Evolutionary conservation across 2,113 vertebrate species (phyloP).

Genomic region (Microcebus murinus): DNA sequence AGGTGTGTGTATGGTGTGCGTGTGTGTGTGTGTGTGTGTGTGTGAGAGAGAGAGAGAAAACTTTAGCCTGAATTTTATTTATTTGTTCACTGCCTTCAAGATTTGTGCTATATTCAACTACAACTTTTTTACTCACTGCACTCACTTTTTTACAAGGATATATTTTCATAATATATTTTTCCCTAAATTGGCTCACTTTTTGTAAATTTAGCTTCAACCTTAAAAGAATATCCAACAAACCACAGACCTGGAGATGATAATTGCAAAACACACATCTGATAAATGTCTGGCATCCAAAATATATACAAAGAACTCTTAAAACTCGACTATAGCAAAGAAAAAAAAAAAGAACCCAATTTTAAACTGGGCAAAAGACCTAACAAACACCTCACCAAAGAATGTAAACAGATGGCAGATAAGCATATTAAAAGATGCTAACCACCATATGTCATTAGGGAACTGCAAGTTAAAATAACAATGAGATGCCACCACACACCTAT

Average conservation of each 20-base stretch:
- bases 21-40: background rate
- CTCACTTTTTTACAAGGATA: background rate
- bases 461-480: background rate
- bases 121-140: background rate
- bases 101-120: background rate
- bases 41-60: too few species aligned
- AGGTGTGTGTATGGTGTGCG: background rate
- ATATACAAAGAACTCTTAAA: background rate
- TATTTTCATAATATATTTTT: conserved; percentile 27
- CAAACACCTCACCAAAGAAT: background rate
- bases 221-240: background rate
- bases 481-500: background rate
- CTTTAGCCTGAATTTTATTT: background rate
- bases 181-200: background rate
- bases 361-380: background rate
- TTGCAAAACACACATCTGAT: background rate
- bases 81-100: background rate
- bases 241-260: background rate
- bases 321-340: background rate
- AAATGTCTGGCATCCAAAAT: background rate
- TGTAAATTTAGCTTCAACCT: background rate
- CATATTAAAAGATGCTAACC: background rate
- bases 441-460: background rate
- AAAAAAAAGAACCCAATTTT: background rate
- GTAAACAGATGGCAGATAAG: background rate